Base-by-base conservation (phyloP, 2,113 vertebrate genomes). In the Cephalopholis sonnerati region DNA sequence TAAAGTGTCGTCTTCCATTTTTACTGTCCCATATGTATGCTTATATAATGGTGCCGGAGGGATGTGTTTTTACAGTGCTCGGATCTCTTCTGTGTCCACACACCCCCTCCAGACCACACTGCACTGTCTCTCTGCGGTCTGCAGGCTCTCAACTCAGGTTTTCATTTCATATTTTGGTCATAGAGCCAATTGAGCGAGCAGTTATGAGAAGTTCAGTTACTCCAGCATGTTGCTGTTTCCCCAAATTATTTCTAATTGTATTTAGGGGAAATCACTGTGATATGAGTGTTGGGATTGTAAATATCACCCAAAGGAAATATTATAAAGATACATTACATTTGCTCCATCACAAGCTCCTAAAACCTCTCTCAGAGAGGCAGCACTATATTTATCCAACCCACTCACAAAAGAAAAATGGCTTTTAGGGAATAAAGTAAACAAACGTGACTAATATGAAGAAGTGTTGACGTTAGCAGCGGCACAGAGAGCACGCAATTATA, bases 1-100 rank as follows among this genome's bases (percentile, higher is more conserved):
- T 99, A 98, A 99, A 98, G 98, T 99, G 98, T 99, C 98, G 97
- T 98, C 97, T 99, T 98, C 97, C 97, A 99, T 99, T 99, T 97
- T 96, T 97, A 96, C 97, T 96, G 96, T 98, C 98, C 98, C 97
- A 97, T 97, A 99, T 97, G 98, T 97, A 97, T 97, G 97, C 97
- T 99, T 99, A 98, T 98, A 98, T 69, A 96, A 96, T 96, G 96
- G 96, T 97, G 97, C 97, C 97, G 93, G 87, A 94, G 97, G 98
- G 97, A 98, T 96, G 96, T 97, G 97, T 96, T 97, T 97, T 98
- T 97, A 98, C 97, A 96, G 96, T 80, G 82, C 68, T 90, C 90
- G 85, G 96, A 95, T 71, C 96, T 95, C 93, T 76, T 92, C 96
- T 94, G 95, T 93, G 92, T 93, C 90, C 93, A 20, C 77, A 27